Evolutionary conservation across 2,113 vertebrate species (phyloP), one percentile per base, ranked within the genome.

Genomic region (Mohoua ochrocephala): DNA sequence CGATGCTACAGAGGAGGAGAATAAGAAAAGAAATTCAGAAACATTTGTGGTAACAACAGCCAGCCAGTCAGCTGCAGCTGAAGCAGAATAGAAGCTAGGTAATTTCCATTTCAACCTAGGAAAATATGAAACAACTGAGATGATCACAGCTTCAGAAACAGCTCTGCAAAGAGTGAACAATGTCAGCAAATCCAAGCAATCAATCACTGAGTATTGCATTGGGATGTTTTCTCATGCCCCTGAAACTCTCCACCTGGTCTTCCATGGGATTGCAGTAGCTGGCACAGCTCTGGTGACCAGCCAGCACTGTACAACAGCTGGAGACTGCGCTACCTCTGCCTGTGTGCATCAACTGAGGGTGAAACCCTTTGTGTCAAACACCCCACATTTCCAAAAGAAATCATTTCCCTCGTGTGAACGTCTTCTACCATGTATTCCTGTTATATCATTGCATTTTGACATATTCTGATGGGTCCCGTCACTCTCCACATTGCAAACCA

Each of bases 121-220:
- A 92, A 91, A 84, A 74, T 11, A 26, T 63, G 79, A 93, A 92
- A 63, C 35, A 65, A 53, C 63, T 54, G 73, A 89, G 37, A 61
- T 52, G 67, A 77, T 70, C 59, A 65, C 8, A 50, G 42, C 12
- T 52, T 73, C 74, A 75, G 76, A 88, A 91, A 74, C 45, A 59
- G 23, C 63, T 80, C 63, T 77, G 39, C 41, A 65, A 85, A 60
- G 27, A 93, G 11, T 31, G n/a, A 63, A 61, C 26, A 39, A 65
- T 7, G 35, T 67, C 88, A 91, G 67, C 41, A 93, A 88, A 88
- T 61, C 42, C 75, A 87, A 44, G 53, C 44, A 85, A 30, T 52
- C 35, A 47, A 2, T 60, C 77, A 57, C 35, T 47, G 49, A 31
- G 6, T 60, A 49, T 68, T 57, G 61, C 35, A 22, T 33, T 26